These are phyloP conservation scores for Acanthosepion lycidas DNA, from an alignment of 2,888 invertebrate species.

Conservation along the genomic window DNA sequence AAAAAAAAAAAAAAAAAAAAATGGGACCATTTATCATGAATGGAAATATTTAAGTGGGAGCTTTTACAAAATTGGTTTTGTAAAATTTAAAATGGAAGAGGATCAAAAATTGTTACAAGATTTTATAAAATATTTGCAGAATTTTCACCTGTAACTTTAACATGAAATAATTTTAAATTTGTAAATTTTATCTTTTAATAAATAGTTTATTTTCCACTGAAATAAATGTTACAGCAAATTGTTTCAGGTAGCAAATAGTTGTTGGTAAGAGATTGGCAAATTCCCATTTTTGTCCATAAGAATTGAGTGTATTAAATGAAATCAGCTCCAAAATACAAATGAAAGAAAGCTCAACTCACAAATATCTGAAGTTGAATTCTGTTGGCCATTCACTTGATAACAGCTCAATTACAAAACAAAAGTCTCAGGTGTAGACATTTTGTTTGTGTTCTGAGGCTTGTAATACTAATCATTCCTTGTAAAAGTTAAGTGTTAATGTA, in stretches of 20 bases:
- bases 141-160: no score
- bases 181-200: no score
- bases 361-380: neutral
- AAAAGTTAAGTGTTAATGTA: neutral
- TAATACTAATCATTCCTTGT: neutral
- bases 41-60: no score
- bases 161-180: no score
- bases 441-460: neutral
- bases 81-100: no score
- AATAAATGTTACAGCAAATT: neutral
- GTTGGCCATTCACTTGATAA: neutral
- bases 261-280: neutral
- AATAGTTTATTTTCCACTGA: neutral
- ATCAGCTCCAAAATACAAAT: neutral
- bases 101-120: no score
- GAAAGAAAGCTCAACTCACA: neutral
- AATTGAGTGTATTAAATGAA: neutral
- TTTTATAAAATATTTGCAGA: no score
- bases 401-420: neutral
- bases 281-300: neutral
- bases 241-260: neutral
- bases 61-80: no score
- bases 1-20: no score
- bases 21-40: no score
- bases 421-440: neutral